Base-by-base conservation (phyloP, 2,888 invertebrate genomes). In the Lepetodrilus schrolli region DNA sequence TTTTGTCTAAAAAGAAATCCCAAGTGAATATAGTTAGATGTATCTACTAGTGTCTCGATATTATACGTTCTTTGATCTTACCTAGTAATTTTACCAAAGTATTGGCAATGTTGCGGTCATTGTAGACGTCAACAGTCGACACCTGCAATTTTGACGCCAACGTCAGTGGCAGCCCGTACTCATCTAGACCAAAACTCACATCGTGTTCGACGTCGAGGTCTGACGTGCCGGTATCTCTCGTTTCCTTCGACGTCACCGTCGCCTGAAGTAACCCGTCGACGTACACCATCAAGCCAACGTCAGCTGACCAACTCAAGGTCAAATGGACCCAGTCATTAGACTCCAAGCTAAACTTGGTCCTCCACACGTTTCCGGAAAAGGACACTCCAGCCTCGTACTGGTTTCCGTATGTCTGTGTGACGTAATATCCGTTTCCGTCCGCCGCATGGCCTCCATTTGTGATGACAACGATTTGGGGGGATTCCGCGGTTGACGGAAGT, bases 361-460 rank as follows among this genome's bases (percentile, higher is more conserved):
- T 71, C 89, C 89, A 89, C 1, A 76, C 36, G 4, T 71, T 70
- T 13, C 76, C 78, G 1, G 74, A 80, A 21, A 72, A 58, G 3
- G 85, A 78, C 4, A 89, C 83, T 0, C 88, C 88, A 7, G 86
- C 77, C 50, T 87, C 87, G 69, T 83, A 86, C 75, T 89, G 88
- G 74, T 84, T 80, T 1, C 86, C 88, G 66, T 77, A 84, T 49
- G 81, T 79, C 76, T 85, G 83, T 5, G 78, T 65, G 8, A 89
- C 65, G 79, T 87, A 89, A 50, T 86, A 79, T 21, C 90, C 90
- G 10, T 88, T 82, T 0, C 88, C 86, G 65, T 82, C 76, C 17
- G 78, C 70, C 1, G 80, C 81, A 74, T 87, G 84, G 2, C 89
- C 90, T 10, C 89, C 89, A 30, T 77, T 84, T 23, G 84, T 83